Percentiles rank a stretch among this genome's conserved stretches.
phyloP scores from a whole-genome alignment of 2,888 invertebrate genomes.

The Gari tellinella region DNA sequence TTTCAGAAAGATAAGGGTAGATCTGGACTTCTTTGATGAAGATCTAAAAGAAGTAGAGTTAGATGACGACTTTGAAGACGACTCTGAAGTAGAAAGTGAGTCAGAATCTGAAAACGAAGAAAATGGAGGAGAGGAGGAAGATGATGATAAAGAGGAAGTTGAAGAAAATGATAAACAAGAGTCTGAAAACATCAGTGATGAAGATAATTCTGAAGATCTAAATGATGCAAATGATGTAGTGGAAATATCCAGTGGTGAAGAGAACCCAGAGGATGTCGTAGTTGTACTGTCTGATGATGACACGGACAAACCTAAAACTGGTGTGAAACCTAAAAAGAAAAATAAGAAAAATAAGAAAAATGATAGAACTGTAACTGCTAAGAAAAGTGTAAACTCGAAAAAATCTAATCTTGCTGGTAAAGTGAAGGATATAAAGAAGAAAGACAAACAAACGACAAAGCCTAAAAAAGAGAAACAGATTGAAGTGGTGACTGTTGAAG shows the following conservation, averaged over 20 bases:
- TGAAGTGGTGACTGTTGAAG: background rate
- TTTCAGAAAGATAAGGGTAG: constrained; percentile 82
- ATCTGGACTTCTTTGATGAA: constrained; percentile 82
- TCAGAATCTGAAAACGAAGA: constrained; percentile 46
- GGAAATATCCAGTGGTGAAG: background rate
- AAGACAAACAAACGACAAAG: background rate
- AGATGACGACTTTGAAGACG: constrained; percentile 41
- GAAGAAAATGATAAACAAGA: background rate
- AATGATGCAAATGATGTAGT: constrained; percentile 10
- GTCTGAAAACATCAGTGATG: background rate
- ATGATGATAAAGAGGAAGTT: constrained; percentile 33
- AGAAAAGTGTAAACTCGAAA: constrained; percentile 1
- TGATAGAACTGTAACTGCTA: background rate
- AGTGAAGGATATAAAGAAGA: constrained; percentile 2
- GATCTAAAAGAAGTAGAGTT: constrained; percentile 79
- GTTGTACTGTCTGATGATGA: constrained; percentile 7
- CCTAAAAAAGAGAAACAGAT: background rate
- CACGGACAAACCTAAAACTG: background rate
- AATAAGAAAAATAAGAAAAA: constrained; percentile 15
- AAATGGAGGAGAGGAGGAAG: constrained; percentile 21
- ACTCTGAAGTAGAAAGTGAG: constrained; percentile 48
- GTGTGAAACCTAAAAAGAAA: constrained; percentile 16
- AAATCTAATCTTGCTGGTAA: background rate
- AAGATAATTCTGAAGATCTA: constrained; percentile 10
- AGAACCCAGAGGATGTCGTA: background rate